phyloP scores from a whole-genome alignment of 2,888 invertebrate species.

The Ophion obscuratus region DNA sequence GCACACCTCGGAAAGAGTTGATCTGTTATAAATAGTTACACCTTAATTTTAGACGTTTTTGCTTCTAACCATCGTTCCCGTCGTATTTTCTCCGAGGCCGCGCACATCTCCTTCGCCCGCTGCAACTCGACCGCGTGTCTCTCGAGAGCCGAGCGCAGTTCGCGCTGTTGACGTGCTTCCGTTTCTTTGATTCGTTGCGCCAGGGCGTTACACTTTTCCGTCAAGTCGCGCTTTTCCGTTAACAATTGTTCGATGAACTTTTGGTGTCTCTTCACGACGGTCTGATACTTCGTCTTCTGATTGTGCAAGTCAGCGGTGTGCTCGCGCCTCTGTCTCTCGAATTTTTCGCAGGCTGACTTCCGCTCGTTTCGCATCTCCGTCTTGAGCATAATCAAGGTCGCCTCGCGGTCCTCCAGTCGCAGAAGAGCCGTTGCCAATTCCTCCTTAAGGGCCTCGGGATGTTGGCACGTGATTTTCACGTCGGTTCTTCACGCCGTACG shows the following conservation, averaged over 20 bases:
- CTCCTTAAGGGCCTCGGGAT: constrained; percentile 71
- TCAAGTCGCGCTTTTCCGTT: constrained; percentile 91
- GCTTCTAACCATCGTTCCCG: constrained; percentile 93
- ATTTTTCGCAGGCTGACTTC: constrained; percentile 82
- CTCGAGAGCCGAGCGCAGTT: constrained; percentile 89
- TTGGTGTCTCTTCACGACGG: constrained; percentile 91
- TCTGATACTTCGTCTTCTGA: constrained; percentile 90
- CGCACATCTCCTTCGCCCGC: constrained; percentile 90
- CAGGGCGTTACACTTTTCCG: constrained; percentile 90
- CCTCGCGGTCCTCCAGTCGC: constrained; percentile 78
- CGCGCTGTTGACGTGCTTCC: constrained; percentile 88
- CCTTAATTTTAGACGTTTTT: constrained; percentile 94
- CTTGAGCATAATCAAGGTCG: constrained; percentile 75
- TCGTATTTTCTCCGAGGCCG: constrained; percentile 90
- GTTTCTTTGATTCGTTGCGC: constrained; percentile 88
- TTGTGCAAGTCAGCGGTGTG: constrained; percentile 85
- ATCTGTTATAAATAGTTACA: constrained; percentile 76
- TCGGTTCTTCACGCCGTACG: constrained; percentile 4
- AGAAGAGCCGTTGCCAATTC: constrained; percentile 75
- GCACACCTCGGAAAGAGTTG: not conserved
- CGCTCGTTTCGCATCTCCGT: constrained; percentile 82
- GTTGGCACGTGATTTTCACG: constrained; percentile 13
- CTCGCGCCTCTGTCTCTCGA: constrained; percentile 82
- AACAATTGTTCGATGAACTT: constrained; percentile 92
- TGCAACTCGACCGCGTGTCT: constrained; percentile 91